Base-by-base conservation (phyloP, 1,140 invertebrate species). In the Monomorium pharaonis region DNA sequence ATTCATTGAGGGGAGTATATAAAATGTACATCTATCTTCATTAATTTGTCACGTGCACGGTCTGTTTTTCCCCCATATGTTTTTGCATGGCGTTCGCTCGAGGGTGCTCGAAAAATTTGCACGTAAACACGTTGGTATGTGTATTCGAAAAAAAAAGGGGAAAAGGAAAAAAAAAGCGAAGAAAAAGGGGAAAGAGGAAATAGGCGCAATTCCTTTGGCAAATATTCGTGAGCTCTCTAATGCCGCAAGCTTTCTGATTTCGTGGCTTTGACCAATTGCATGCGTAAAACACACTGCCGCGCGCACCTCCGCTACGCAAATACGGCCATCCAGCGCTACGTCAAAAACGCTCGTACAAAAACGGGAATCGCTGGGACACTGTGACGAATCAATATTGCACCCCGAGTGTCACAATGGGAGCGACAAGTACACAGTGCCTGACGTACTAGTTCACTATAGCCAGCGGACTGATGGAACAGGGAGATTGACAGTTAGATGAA, bases 351-450 rank as follows among this genome's bases (percentile, higher is more conserved):
- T 37, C 74, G 24, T 49, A 44, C 63, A 85, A 81, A 87, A 88
- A 86, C 70, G 67, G 49, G 24, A 33, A 77, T 47, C 65, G 81
- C 30, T 24, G 49, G 74, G 30, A 84, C 63, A 56, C 24, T 60
- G 72, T 60, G 27, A 42, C 88, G n/a, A 89, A 89, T 89, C 88
- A 87, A 89, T 89, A 89, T 81, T 56, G 84, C 67, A 21, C 58
- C 63, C 56, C 86, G 62, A 42, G 21, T 44, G 47, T 70, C 44
- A 87, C 88, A 87, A 90, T 90, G 56, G 88, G 65, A 74, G 62
- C 60, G 67, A 54, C 88, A 87, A 87, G 67, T 87, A 84, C 81
- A 84, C 44, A 65, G 18, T 37, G 54, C 30, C 65, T n/a, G 62
- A 81, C 51, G 72, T n/a, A n/a, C n/a, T n/a, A n/a, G 44, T 63